These are phyloP conservation scores for Lophura swinhoii DNA, from an alignment of 2,797 vertebrate genomes.

Conservation along the genomic window DNA sequence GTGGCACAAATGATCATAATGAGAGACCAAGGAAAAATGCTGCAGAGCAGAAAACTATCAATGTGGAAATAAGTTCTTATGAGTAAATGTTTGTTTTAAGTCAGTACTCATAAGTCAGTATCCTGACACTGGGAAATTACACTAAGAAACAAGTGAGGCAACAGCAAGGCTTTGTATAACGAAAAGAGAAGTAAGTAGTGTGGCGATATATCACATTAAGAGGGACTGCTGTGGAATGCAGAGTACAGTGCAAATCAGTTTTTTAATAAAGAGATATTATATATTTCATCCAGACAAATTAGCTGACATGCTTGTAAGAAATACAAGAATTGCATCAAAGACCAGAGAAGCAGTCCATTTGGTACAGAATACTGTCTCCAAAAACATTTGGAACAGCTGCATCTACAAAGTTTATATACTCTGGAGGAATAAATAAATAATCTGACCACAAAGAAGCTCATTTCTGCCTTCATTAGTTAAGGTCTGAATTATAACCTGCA, in stretches of 20 bases:
- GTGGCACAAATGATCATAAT: conserved; percentile 61
- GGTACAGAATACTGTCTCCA: background rate
- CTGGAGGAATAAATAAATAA: conserved; percentile 6
- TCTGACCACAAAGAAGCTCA: background rate
- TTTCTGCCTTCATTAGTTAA: conserved; percentile 11
- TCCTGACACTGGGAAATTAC: conserved; percentile 47
- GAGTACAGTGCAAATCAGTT: background rate
- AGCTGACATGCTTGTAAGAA: background rate
- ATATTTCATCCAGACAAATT: conserved; percentile 49
- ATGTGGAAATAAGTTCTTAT: conserved; percentile 75
- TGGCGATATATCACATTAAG: conserved; percentile 41
- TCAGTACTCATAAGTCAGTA: conserved; percentile 63
- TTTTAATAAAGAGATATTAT: conserved; percentile 34
- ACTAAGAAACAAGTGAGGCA: conserved; percentile 56
- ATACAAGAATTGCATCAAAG: background rate
- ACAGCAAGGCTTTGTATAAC: conserved; percentile 55
- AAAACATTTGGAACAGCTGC: background rate
- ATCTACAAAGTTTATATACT: background rate
- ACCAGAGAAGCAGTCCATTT: background rate
- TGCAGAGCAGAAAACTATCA: conserved; percentile 48
- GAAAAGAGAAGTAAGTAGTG: conserved; percentile 29
- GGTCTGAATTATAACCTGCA: background rate
- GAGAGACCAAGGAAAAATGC: conserved; percentile 8
- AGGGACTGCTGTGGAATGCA: conserved; percentile 6
- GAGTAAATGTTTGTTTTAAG: conserved; percentile 74